A percentile compares a stretch with the other conserved stretches of the same genome.
Conservation (phyloP, 2,888 invertebrate genomes). For the Melitaea athalia region DNA sequence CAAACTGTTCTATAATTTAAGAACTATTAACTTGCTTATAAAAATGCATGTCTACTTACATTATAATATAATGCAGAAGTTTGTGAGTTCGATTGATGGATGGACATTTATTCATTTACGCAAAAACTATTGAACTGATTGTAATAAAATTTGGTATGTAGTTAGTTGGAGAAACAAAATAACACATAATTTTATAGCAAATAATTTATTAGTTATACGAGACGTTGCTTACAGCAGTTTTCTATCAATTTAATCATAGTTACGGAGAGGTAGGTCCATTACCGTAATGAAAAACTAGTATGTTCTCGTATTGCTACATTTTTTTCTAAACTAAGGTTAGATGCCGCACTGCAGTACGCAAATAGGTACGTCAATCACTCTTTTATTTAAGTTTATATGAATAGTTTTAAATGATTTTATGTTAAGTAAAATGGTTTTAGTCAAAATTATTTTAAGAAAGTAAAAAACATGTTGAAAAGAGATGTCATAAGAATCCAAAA, state of each 20-base stretch:
- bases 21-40: too few species aligned
- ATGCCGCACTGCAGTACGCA: slow-evolving; percentile 73
- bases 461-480: too few species aligned
- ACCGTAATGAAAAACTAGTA: slow-evolving; percentile 75
- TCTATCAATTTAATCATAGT: slow-evolving; percentile 46
- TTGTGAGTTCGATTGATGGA: too few species aligned
- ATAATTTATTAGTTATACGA: neutral
- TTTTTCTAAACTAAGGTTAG: slow-evolving; percentile 30
- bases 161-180: too few species aligned
- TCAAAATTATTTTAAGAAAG: too few species aligned
- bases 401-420: neutral
- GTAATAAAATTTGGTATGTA: too few species aligned
- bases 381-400: slow-evolving; percentile 60
- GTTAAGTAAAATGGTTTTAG: neutral
- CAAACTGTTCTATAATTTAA: neutral
- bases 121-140: too few species aligned
- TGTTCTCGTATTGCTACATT: slow-evolving; percentile 57
- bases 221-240: neutral
- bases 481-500: too few species aligned
- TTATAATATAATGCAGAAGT: too few species aligned
- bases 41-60: too few species aligned
- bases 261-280: slow-evolving; percentile 59
- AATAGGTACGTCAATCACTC: slow-evolving; percentile 67
- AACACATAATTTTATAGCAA: too few species aligned
- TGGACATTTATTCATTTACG: too few species aligned